Percentiles rank a stretch among this genome's conserved stretches.
Evolutionary conservation across 2,888 invertebrate genomes (phyloP).

Genomic region (Timandra comae): DNA sequence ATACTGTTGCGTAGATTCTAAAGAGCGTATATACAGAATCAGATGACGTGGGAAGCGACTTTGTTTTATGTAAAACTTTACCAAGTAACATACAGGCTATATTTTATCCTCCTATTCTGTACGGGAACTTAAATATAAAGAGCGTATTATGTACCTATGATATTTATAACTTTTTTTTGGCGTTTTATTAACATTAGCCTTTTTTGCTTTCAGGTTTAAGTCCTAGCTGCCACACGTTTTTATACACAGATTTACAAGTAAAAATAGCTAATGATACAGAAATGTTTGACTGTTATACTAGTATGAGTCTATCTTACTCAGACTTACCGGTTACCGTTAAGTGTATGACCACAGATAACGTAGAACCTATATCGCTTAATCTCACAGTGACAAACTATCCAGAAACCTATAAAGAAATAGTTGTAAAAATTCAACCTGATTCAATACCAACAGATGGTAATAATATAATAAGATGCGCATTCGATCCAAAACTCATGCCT

Average conservation of each 20-base stretch:
- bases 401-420: constrained; percentile 29
- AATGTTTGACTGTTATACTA: constrained; percentile 49
- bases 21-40: too few species aligned
- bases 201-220: constrained; percentile 78
- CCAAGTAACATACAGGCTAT: too few species aligned
- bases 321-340: constrained; percentile 57
- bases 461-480: constrained; percentile 62
- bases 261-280: constrained; percentile 58
- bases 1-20: too few species aligned
- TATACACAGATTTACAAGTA: constrained; percentile 80
- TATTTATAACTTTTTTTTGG: too few species aligned
- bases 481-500: constrained; percentile 59
- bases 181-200: too few species aligned
- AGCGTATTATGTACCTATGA: too few species aligned
- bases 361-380: constrained; percentile 49
- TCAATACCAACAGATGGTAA: constrained; percentile 72
- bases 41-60: too few species aligned
- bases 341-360: constrained; percentile 62
- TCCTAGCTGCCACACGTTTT: constrained; percentile 79
- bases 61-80: too few species aligned
- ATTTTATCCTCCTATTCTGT: too few species aligned
- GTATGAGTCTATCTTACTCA: constrained; percentile 36
- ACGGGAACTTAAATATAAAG: too few species aligned
- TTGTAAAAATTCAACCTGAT: constrained; percentile 68
- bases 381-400: constrained; percentile 56